phyloP scores from a whole-genome alignment of 2,797 vertebrate genomes.

The Acanthurus lineatus region DNA sequence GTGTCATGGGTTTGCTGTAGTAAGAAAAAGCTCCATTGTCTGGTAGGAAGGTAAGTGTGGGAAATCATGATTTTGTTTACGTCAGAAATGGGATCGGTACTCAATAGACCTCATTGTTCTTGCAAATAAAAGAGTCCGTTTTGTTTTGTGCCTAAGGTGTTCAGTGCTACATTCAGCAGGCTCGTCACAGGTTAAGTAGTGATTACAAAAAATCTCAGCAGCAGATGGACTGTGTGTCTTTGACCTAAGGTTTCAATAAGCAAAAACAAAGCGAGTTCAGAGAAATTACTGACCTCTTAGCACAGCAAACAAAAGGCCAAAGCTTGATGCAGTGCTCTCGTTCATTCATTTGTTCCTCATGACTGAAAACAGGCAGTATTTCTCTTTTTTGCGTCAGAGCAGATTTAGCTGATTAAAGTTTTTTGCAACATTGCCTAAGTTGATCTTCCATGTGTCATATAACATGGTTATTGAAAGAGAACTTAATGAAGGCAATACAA shows the following conservation, averaged over 20 bases:
- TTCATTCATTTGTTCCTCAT: conserved; percentile 48
- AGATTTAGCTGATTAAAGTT: conserved; percentile 18
- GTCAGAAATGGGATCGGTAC: conserved; percentile 48
- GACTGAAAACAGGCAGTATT: conserved; percentile 49
- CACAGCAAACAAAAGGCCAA: conserved; percentile 34
- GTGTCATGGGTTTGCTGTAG: conserved; percentile 70
- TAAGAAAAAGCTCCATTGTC: conserved; percentile 66
- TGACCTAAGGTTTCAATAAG: conserved; percentile 39
- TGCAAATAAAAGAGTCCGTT: conserved; percentile 65
- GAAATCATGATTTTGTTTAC: conserved; percentile 68
- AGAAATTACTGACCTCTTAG: conserved; percentile 4
- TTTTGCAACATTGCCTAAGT: neutral
- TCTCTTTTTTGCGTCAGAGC: conserved; percentile 41
- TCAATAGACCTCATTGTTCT: conserved; percentile 79
- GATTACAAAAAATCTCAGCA: conserved; percentile 5
- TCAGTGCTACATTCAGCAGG: conserved; percentile 43
- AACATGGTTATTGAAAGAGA: conserved; percentile 9
- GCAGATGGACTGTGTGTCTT: conserved; percentile 25
- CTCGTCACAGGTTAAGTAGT: conserved; percentile 45
- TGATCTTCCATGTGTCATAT: conserved; percentile 1
- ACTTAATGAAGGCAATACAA: conserved; percentile 15
- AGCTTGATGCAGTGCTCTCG: neutral
- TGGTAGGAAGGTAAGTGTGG: conserved; percentile 74
- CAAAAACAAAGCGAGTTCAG: conserved; percentile 28
- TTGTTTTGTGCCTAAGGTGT: conserved; percentile 77